A percentile compares a stretch with the other conserved stretches of the same genome.
Conservation (phyloP, 2,888 invertebrate species). For the Belgica antarctica region DNA sequence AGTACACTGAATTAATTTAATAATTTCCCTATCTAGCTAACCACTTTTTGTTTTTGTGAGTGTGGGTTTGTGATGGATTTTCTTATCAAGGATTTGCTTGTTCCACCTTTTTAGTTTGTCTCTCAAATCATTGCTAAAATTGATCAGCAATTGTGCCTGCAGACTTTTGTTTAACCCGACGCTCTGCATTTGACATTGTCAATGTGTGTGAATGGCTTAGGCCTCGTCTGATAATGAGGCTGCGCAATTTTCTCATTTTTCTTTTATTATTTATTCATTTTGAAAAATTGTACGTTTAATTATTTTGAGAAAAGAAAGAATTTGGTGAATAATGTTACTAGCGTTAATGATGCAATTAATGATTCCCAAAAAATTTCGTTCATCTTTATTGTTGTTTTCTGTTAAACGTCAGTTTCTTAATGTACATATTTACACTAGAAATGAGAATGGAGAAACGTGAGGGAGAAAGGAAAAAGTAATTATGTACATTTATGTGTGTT, state of each 20-base stretch:
- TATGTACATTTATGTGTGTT: conserved; percentile 17
- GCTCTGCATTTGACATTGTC: too few species aligned
- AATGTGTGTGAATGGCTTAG: conserved; percentile 20
- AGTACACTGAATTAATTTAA: conserved; percentile 22
- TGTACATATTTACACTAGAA: conserved; percentile 38
- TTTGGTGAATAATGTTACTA: background rate
- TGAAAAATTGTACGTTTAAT: conserved; percentile 33
- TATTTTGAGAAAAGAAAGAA: conserved; percentile 2
- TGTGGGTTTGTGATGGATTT: background rate
- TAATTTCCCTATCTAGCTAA: conserved; percentile 29
- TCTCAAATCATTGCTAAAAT: too few species aligned
- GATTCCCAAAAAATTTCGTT: conserved; percentile 6
- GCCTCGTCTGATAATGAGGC: conserved; percentile 20
- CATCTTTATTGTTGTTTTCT: conserved; percentile 43
- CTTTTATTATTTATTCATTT: conserved; percentile 16
- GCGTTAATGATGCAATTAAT: conserved; percentile 30
- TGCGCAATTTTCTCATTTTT: conserved; percentile 4
- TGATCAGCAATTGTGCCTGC: too few species aligned
- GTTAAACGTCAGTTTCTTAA: conserved; percentile 37
- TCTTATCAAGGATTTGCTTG: background rate
- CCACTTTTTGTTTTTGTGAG: conserved; percentile 29
- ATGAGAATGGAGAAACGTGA: background rate
- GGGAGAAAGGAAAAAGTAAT: background rate
- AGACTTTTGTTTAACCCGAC: too few species aligned
- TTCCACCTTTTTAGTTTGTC: background rate